phyloP scores from a whole-genome alignment of 2,113 vertebrate species.

The Entelurus aequoreus region DNA sequence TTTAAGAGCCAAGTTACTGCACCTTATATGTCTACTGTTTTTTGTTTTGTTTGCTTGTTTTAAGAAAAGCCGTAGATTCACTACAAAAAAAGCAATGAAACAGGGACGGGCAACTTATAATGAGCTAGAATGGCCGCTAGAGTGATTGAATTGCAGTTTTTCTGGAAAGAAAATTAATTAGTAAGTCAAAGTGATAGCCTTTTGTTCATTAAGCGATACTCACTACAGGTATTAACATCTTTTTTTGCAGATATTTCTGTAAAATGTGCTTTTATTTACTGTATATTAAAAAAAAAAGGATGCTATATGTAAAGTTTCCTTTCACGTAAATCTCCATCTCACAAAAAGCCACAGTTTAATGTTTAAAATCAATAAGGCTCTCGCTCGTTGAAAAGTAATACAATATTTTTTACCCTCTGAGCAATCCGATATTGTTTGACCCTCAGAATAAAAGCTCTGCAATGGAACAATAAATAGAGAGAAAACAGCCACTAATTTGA shows the following conservation, averaged over 20 bases:
- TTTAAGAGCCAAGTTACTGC: conserved; percentile 36
- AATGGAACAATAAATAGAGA: conserved; percentile 58
- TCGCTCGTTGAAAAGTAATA: conserved; percentile 30
- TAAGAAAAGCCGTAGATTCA: conserved; percentile 39
- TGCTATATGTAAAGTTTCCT: conserved; percentile 22
- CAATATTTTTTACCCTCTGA: conserved; percentile 30
- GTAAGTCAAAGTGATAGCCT: background rate
- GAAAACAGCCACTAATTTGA: conserved; percentile 39
- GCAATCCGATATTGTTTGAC: conserved; percentile 20
- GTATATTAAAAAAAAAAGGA: conserved; percentile 24
- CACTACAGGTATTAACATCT: background rate
- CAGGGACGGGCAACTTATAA: background rate
- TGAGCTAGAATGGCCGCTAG: conserved; percentile 13
- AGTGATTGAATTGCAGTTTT: conserved; percentile 22
- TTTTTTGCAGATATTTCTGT: background rate
- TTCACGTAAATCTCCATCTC: background rate
- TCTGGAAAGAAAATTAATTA: conserved; percentile 16
- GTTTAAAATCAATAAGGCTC: conserved; percentile 18
- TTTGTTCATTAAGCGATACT: background rate
- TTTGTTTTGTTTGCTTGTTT: background rate
- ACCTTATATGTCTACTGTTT: conserved; percentile 29
- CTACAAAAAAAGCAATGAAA: conserved; percentile 30
- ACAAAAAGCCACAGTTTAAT: conserved; percentile 17
- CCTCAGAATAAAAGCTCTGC: conserved; percentile 43
- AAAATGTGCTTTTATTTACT: conserved; percentile 39